Conservation (phyloP, 2,113 vertebrate species). For the Colaptes auratus region DNA sequence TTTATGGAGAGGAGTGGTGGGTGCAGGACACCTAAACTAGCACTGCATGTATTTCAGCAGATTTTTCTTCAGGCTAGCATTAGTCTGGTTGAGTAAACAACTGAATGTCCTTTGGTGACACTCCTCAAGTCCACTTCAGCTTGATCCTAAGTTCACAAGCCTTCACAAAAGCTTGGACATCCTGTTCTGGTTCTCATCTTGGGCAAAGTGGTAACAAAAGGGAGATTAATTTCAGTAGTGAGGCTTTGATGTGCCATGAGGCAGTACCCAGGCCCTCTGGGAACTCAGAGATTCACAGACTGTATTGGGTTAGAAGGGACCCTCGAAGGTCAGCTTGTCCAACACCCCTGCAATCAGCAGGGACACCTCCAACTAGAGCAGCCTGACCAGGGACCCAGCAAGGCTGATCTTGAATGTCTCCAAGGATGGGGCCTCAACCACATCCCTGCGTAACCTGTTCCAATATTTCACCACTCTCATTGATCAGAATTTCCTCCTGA, state of each 20-base stretch:
- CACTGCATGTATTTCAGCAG: not conserved
- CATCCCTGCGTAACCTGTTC: too few relatives aligned
- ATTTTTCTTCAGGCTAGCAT: not conserved
- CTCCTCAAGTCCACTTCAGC: not conserved
- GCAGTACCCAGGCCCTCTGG: not conserved
- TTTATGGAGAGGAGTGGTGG: not conserved
- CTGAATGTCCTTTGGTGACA: not conserved
- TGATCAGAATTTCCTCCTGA: too few relatives aligned
- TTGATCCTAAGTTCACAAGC: not conserved
- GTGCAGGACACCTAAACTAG: not conserved
- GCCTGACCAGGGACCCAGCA: too few relatives aligned
- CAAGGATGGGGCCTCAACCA: too few relatives aligned
- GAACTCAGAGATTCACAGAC: too few relatives aligned
- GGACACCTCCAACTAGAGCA: too few relatives aligned
- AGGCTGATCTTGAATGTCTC: too few relatives aligned
- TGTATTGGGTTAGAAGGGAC: too few relatives aligned
- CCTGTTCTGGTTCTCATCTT: fast-evolving
- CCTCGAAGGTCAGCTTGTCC: too few relatives aligned
- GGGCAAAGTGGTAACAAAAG: not conserved
- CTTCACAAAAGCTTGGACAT: not conserved
- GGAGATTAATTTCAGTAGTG: not conserved
- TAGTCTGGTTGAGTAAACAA: not conserved
- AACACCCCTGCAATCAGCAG: too few relatives aligned
- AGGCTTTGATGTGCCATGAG: not conserved
- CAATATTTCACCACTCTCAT: too few relatives aligned